phyloP scores from a whole-genome alignment of 1,140 invertebrate genomes.

The Drosophila setifemur region DNA sequence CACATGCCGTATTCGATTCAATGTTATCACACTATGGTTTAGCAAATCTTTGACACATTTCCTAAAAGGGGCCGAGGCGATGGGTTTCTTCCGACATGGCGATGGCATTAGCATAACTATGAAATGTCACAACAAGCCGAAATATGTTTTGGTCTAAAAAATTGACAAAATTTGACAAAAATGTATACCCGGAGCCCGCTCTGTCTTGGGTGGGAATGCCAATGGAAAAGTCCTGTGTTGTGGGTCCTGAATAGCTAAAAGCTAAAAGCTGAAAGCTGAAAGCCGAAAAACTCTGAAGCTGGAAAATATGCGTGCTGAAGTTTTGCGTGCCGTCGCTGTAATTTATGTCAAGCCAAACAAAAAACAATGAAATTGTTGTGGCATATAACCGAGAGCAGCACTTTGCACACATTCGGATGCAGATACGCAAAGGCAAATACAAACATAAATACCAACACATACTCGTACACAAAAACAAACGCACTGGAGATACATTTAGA shows the following conservation, averaged over 20 bases:
- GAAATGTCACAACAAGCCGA: conserved; percentile 30
- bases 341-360: conserved; percentile 67
- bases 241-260: too few relatives aligned
- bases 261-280: conserved; percentile 1
- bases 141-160: conserved; percentile 17
- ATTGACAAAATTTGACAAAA: conserved; percentile 29
- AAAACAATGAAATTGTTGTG: conserved; percentile 64
- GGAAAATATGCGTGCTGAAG: conserved; percentile 57
- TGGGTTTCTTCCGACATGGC: neutral
- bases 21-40: conserved; percentile 7
- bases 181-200: conserved; percentile 4
- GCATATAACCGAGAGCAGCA: conserved; percentile 47
- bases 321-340: conserved; percentile 55
- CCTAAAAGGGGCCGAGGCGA: conserved; percentile 6
- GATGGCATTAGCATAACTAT: conserved; percentile 51
- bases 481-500: conserved; percentile 5
- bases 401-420: conserved; percentile 26
- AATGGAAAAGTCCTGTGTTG: conserved; percentile 3
- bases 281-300: conserved; percentile 23
- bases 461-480: neutral
- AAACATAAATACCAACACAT: neutral
- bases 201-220: conserved; percentile 10
- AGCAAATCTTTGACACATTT: conserved; percentile 27
- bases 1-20: conserved; percentile 3
- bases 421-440: conserved; percentile 7